Base-by-base conservation (phyloP, 2,797 vertebrate species). In the Labroides dimidiatus region DNA sequence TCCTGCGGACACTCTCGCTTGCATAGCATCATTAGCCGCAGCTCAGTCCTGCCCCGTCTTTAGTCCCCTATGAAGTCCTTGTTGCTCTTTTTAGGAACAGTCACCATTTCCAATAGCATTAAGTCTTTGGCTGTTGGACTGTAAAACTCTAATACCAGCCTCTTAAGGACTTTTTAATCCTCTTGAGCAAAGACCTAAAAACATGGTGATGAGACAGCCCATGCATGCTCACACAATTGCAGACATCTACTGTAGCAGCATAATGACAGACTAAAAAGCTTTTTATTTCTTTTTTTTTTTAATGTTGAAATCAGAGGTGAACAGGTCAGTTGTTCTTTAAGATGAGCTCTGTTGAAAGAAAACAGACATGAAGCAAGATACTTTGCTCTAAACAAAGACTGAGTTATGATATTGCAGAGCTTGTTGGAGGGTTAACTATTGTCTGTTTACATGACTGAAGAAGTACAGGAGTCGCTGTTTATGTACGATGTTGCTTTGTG, bases 21-120 rank as follows among this genome's bases (percentile, higher is more conserved):
- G 73, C 81, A 64, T 83, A 78, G 87, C 88, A 91, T 93, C 93
- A 94, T 94, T 93, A 94, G 87, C 83, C 64, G 77, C 80, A 90
- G 84, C 88, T 93, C 87, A 90, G 85, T 75, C 75, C 75, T 80
- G 19, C 75, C 73, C 73, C 50, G 7, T 84, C 86, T 85, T 91
- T 75, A 78, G 81, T 80, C 76, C 78, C 85, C 64, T 83, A 64
- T 85, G 83, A 84, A 86, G 86, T 81, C 79, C 73, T 84, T 76
- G 66, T 86, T 92, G 89, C 91, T 93, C 91, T 89, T 93, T 93
- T 93, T 74, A 83, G 68, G 73, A 82, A 80, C 4, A 56, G 74
- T 69, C 78, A 86, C 81, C 78, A 58, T 92, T 93, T 91, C 86
- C 85, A 86, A 84, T 84, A 73, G 89, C 78, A 84, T 90, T 91